A percentile compares a stretch with the other conserved stretches of the same genome.
Evolutionary conservation across 2,888 invertebrate genomes (phyloP).

Genomic region (Rapana venosa): DNA sequence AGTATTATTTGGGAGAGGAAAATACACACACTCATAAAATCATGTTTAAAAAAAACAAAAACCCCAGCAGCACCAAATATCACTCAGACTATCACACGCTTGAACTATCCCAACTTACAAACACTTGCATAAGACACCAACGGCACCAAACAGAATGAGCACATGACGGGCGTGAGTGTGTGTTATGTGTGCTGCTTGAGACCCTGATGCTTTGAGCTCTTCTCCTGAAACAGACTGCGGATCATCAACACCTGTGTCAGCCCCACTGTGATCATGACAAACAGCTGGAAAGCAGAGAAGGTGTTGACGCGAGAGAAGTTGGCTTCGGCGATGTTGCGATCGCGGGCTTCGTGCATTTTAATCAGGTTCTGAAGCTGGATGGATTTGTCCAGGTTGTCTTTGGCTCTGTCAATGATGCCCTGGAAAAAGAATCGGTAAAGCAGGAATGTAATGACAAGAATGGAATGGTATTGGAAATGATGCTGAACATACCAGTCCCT

Average conservation of each 20-base stretch:
- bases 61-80: background rate
- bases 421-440: constrained; percentile 78
- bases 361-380: constrained; percentile 79
- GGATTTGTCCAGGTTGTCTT: constrained; percentile 76
- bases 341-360: constrained; percentile 87
- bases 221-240: constrained; percentile 87
- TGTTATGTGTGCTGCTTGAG: constrained; percentile 38
- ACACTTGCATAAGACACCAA: constrained; percentile 2
- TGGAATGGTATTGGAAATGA: too few species aligned
- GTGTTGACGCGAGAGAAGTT: constrained; percentile 89
- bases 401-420: constrained; percentile 84
- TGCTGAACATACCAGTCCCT: too few species aligned
- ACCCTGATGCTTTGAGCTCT: constrained; percentile 26
- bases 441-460: too few species aligned
- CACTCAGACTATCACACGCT: background rate
- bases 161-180: background rate
- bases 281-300: constrained; percentile 85
- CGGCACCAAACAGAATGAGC: background rate
- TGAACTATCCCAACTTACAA: background rate
- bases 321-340: constrained; percentile 89
- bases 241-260: constrained; percentile 86
- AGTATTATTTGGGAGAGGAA: too few species aligned
- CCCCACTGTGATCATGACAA: constrained; percentile 86
- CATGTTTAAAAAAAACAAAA: background rate
- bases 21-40: too few species aligned